A percentile compares a stretch with the other conserved stretches of the same genome.
These are phyloP conservation scores for Pseudopodoces humilis DNA, from an alignment of 2,113 vertebrate species.

Conservation along the genomic window DNA sequence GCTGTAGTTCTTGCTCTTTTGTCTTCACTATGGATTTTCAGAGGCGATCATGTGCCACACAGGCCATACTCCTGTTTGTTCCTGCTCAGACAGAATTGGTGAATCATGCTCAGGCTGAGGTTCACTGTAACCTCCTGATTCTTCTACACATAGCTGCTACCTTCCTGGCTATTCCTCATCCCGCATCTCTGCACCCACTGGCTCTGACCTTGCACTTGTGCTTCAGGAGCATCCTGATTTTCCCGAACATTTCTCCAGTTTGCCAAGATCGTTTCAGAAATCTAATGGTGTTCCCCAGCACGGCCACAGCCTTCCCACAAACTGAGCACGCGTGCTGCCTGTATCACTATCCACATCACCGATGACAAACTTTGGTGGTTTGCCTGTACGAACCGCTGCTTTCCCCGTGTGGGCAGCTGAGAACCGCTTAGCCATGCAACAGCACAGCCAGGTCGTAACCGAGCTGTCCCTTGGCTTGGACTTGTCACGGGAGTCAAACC, in stretches of 20 bases:
- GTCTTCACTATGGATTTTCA: neutral
- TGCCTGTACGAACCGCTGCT: accelerated
- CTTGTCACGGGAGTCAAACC: neutral
- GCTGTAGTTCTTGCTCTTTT: neutral
- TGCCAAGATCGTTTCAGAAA: neutral
- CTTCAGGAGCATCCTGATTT: neutral
- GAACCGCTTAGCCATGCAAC: neutral
- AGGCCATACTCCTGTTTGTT: neutral
- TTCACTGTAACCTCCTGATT: neutral
- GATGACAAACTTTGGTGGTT: neutral
- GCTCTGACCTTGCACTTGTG: neutral
- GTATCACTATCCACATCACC: neutral
- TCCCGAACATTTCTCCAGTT: neutral
- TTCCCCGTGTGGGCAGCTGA: neutral
- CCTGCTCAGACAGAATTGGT: neutral
- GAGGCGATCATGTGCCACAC: neutral
- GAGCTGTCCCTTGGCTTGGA: neutral
- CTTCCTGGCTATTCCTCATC: neutral
- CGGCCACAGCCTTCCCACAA: neutral
- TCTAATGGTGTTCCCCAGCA: neutral
- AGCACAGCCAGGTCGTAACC: neutral
- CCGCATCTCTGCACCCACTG: neutral
- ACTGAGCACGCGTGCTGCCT: accelerated
- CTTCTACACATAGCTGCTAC: neutral
- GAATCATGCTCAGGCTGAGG: neutral